Evolutionary conservation across 2,797 vertebrate genomes (phyloP).

Genomic region (Myotis myotis): DNA sequence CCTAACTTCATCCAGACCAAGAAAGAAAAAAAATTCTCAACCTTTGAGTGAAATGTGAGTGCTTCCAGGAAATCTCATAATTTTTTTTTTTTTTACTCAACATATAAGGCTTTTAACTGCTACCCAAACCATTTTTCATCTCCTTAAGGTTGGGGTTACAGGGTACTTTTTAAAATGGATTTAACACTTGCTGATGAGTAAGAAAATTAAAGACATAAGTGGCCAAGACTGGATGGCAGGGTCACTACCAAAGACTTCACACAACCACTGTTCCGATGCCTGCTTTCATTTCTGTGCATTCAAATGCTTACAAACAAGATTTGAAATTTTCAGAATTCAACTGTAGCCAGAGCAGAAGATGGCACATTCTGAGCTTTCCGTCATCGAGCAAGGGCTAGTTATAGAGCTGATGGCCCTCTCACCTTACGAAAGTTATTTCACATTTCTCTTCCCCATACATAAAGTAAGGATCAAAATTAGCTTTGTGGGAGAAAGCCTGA

Average conservation of each 20-base stretch:
- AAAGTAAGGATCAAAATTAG: conserved; percentile 17
- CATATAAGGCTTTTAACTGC: conserved; percentile 23
- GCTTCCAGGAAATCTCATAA: conserved; percentile 48
- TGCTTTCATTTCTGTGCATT: conserved; percentile 39
- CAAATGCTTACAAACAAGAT: conserved; percentile 10
- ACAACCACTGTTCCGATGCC: background rate
- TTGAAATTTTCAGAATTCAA: background rate
- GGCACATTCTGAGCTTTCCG: background rate
- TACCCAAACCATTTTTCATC: conserved; percentile 43
- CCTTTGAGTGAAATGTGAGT: conserved; percentile 46
- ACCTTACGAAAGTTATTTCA: background rate
- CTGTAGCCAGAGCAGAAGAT: background rate
- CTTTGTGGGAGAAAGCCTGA: conserved; percentile 1
- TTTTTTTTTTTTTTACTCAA: background rate
- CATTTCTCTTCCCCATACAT: conserved; percentile 31
- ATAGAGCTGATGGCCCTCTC: background rate
- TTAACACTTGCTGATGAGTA: conserved; percentile 43
- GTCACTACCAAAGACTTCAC: background rate
- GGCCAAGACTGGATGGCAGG: background rate
- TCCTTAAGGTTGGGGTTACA: conserved; percentile 36
- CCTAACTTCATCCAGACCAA: conserved; percentile 22
- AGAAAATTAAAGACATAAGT: conserved; percentile 60
- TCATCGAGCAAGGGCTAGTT: background rate
- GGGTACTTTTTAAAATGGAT: conserved; percentile 47
- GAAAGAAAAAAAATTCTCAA: conserved; percentile 34